Conservation (phyloP, 2,113 vertebrate genomes). For the Thamnophis sirtalis region DNA sequence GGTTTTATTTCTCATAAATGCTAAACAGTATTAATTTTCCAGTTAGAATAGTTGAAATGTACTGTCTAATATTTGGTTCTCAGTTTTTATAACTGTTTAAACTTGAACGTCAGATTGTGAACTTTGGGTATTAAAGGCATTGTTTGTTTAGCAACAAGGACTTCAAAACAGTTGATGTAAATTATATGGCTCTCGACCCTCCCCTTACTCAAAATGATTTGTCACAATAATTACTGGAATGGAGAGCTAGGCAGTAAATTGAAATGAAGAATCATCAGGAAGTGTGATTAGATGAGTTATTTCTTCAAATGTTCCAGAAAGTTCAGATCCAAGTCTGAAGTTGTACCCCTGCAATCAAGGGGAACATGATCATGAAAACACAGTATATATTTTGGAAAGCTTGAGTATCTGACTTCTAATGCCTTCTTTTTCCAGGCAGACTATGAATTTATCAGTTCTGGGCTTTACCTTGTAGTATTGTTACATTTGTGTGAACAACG, state of each 20-base stretch:
- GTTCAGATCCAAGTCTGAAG: background rate
- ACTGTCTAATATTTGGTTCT: background rate
- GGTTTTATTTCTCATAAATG: background rate
- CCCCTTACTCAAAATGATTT: background rate
- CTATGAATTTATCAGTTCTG: slow-evolving; percentile 97
- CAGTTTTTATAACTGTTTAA: background rate
- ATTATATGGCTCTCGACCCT: background rate
- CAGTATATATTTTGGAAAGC: background rate
- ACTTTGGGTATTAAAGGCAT: background rate
- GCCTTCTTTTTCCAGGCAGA: slow-evolving; percentile 79
- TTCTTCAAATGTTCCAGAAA: background rate
- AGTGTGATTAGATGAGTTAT: background rate
- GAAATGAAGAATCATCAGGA: background rate
- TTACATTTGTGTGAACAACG: slow-evolving; percentile 94
- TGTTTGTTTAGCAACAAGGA: background rate
- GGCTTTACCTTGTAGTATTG: slow-evolving; percentile 94
- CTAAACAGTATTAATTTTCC: background rate
- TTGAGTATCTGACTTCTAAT: background rate
- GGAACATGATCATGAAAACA: slow-evolving; percentile 2
- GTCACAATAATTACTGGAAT: background rate
- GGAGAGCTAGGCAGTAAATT: background rate
- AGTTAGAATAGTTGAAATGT: background rate
- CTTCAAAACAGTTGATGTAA: background rate
- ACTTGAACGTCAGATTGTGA: background rate
- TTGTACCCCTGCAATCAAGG: background rate